Conservation (phyloP, 2,888 invertebrate species). For the Drosophila pegasa region DNA sequence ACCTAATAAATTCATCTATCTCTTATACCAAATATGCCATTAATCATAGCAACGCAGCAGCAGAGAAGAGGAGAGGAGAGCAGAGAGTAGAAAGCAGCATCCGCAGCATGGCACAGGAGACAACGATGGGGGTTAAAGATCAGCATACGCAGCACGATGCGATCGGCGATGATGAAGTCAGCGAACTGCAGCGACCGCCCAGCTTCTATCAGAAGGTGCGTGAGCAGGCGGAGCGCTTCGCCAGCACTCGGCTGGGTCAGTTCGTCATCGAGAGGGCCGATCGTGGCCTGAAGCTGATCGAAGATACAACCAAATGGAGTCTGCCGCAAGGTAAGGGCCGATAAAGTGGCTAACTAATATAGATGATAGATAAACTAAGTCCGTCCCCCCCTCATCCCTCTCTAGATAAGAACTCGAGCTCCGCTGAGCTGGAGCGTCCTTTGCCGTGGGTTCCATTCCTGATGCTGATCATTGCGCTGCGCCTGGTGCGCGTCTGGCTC, state of each 20-base stretch:
- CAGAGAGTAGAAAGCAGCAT: slow-evolving; percentile 24
- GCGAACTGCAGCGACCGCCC: slow-evolving; percentile 56
- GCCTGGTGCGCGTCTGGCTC: slow-evolving; percentile 74
- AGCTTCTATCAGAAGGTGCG: slow-evolving; percentile 68
- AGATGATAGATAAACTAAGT: not conserved
- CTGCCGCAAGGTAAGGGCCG: slow-evolving; percentile 76
- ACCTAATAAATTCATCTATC: slow-evolving; percentile 6
- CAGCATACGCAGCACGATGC: slow-evolving; percentile 57
- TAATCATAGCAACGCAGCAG: slow-evolving; percentile 38
- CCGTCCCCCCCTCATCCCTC: not conserved
- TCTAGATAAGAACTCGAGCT: slow-evolving; percentile 44
- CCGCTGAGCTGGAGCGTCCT: slow-evolving; percentile 72
- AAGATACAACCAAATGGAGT: slow-evolving; percentile 84
- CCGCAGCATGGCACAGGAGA: slow-evolving; percentile 60
- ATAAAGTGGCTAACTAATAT: not conserved
- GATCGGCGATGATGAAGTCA: slow-evolving; percentile 66
- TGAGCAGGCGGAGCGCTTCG: slow-evolving; percentile 73
- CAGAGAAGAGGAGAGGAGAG: slow-evolving; percentile 8
- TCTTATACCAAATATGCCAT: slow-evolving; percentile 27
- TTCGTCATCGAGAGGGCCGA: slow-evolving; percentile 76
- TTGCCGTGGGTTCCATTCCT: slow-evolving; percentile 83
- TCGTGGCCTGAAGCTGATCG: slow-evolving; percentile 74
- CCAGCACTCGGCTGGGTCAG: slow-evolving; percentile 80
- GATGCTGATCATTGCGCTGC: slow-evolving; percentile 76
- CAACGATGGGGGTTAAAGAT: slow-evolving; percentile 48